Base-by-base conservation (phyloP, 2,888 invertebrate species). In the Drosophila maculinotata region DNA sequence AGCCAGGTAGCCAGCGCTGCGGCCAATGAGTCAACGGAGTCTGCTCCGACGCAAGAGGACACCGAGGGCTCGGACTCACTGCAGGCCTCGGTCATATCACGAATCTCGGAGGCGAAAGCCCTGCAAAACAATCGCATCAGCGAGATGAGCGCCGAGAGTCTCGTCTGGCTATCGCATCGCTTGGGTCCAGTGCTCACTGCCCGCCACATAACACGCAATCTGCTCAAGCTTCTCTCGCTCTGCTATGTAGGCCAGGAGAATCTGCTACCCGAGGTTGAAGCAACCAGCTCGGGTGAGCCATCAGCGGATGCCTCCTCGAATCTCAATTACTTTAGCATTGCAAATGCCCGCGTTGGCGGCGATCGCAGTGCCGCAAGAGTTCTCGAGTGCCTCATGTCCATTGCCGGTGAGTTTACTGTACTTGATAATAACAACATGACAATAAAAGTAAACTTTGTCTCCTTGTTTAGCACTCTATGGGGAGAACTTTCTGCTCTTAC, bases 161-260 rank as follows among this genome's bases (percentile, higher is more conserved):
- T 97, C 1, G 94, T 97, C 65, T 99, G 99, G 98, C 89, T 99
- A 60, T 95, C 98, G 0, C 97, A 98, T 92, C 94, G 98, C 69
- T 92, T 99, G 14, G 99, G 99, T 0, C 99, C 99, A 0, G 97
- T 99, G 42, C 93, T 99, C 20, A 97, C 98, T 0, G 97, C 98
- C 35, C 95, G 97, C 76, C 96, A 97, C 92, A 93, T 99, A 25
- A 96, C 98, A 0, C 94, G 97, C 63, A 98, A 98, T 92, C 93
- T 99, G 71, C 92, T 99, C 9, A 95, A 98, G 87, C 98, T 99
- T 97, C 92, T 99, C 51, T 97, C 98, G 0, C 92, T 99, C 2
- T 99, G 99, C 91, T 99, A 98, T 90, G 95, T 97, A 17, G 97
- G 96, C 0, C 95, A 94, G 85, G 96, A 96, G 70, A 96, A 96